Evolutionary conservation across 92 coral and sea anemone genomes (phyloP), one percentile per base, ranked within the genome.

Genomic region (Parazoanthus atlanticus): DNA sequence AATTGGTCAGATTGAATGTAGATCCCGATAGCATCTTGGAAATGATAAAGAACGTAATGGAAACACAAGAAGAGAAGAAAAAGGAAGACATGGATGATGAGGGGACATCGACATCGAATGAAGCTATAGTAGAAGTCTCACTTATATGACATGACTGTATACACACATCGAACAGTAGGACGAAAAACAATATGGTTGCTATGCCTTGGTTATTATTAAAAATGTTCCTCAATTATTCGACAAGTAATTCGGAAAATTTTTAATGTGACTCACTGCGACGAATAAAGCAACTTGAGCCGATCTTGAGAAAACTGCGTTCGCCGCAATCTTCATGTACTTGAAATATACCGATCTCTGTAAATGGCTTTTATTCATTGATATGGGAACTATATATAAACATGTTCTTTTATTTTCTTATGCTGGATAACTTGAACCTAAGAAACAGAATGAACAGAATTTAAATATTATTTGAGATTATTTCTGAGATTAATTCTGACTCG

Each of bases 21-120:
- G 85, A 90, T 52, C 98, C 98, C 32, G 98, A 95, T 30, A 74
- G 64, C 81, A 69, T 95, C 19, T 84, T 90, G n/a, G 91, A 92
- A 86, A 31, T 92, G 77, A 89, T 92, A 11, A 67, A 21, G 32
- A 89, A 77, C 43, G 82, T 89, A 23, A 83, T 86, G 88, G 49
- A 78, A 32, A 76, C 17, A 8, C 73, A 76, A n/a, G 85, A 76
- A 21, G 86, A 78, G 28, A 70, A 79, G 16, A 15, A 5, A 25
- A 84, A 89, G 54, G 47, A 40, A 70, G 85, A 8, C 78, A 32
- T 2, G 1, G 12, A 25, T 28, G 67, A 28, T 11, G 46, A 70
- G 52, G 28, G 58, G 19, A 52, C 26, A 61, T 25, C 43, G 16
- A 30, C n/a, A 21, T 43, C 74, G n/a, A 32, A 43, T 23, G 87